Evolutionary conservation across 1,140 invertebrate species (phyloP), one percentile per base, ranked within the genome.

Genomic region (Metopolophium dirhodum): DNA sequence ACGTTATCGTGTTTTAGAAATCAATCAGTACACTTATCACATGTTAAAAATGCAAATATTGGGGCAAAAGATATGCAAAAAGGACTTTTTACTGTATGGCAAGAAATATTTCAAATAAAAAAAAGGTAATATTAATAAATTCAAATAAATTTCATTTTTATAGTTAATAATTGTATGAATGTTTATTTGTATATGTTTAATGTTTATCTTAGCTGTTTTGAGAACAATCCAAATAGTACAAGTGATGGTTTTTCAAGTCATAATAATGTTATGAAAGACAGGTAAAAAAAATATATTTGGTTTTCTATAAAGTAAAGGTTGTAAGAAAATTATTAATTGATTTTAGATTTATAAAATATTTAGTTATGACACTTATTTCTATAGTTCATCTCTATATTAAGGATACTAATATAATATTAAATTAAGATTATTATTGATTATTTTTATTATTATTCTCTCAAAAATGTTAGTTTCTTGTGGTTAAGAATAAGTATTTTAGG

Each of bases 31-130:
- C 97, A 96, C 20, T 94, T 97, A 85, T 95, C 96, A 45, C 96
- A 97, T 94, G 96, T 98, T 68, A 95, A 97, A 35, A 96, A 96
- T 94, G 95, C 96, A 37, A 97, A 96, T 94, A 96, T 99, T 26
- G 98, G 98, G 0, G 96, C 97, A 91, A 99, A 99, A 95, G 98
- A 99, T 95, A 96, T 96, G 61, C 97, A 98, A 83, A 98, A 98
- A 95, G 97, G 97, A 49, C 95, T 99, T 41, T 99, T 99, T 95
- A 96, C 97, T 94, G 97, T 98, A 0, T 98, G 98, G 97, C 96
- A 97, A 94, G 96, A 97, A 47, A 96, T 99, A 47, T 98, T 99
- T 95, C 96, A 97, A 85, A 95, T 97, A 93, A 95, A 96, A 47
- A 94, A 95, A 14, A 61, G 85, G 94, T 94, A 95, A 94, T 49